phyloP scores from a whole-genome alignment of 2,888 invertebrate species.

The Magallana nippona region DNA sequence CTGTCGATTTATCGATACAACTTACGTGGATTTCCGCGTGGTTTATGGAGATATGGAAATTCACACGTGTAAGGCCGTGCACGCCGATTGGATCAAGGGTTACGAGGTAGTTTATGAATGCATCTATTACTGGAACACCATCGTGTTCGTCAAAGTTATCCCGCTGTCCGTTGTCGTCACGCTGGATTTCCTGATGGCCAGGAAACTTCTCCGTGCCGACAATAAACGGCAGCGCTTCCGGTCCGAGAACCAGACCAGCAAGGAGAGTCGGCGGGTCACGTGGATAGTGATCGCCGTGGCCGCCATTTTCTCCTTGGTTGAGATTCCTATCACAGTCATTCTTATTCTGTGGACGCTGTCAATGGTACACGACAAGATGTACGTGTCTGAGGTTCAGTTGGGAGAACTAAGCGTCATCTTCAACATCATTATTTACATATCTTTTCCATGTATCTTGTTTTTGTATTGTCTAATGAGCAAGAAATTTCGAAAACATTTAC shows the following conservation, averaged over 20 bases:
- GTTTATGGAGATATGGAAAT: slow-evolving; percentile 77
- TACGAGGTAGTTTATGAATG: slow-evolving; percentile 86
- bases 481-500: slow-evolving; percentile 86
- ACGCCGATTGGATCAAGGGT: slow-evolving; percentile 55
- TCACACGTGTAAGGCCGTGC: slow-evolving; percentile 59
- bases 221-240: slow-evolving; percentile 86
- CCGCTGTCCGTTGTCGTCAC: slow-evolving; percentile 93
- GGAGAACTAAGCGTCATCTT: slow-evolving; percentile 82
- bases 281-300: slow-evolving; percentile 78
- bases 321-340: slow-evolving; percentile 78
- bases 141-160: slow-evolving; percentile 92
- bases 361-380: slow-evolving; percentile 59
- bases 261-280: slow-evolving; percentile 73
- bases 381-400: slow-evolving; percentile 54
- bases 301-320: slow-evolving; percentile 79
- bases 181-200: slow-evolving; percentile 90
- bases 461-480: slow-evolving; percentile 96
- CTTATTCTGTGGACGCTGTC: slow-evolving; percentile 88
- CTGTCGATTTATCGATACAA: slow-evolving; percentile 90
- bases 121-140: slow-evolving; percentile 87
- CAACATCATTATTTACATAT: slow-evolving; percentile 93
- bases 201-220: slow-evolving; percentile 90
- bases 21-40: slow-evolving; percentile 80
- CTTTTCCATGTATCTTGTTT: slow-evolving; percentile 94
- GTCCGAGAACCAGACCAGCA: slow-evolving; percentile 55